Evolutionary conservation across 2,888 invertebrate genomes (phyloP).

Genomic region (Plusia festucae): DNA sequence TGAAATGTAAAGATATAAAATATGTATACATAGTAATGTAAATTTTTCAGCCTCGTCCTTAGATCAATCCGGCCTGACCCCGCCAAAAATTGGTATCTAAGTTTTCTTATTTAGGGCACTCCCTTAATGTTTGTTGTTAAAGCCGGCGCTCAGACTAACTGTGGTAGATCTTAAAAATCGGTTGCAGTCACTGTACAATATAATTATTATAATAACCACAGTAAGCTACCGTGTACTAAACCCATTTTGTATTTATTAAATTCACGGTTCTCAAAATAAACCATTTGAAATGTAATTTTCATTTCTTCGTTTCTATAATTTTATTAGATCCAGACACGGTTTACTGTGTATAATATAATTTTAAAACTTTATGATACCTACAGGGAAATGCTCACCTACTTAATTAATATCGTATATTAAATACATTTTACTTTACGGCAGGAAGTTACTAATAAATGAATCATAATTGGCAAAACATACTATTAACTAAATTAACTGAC

Average conservation of each 20-base stretch:
- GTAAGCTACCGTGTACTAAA: not conserved
- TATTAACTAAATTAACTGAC: too few species aligned
- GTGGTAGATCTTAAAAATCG: too few species aligned
- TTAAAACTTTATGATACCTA: constrained; percentile 1
- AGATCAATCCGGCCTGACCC: too few species aligned
- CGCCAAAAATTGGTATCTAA: too few species aligned
- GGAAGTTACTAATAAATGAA: constrained; percentile 15
- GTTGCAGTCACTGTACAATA: not conserved
- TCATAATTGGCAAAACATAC: not conserved
- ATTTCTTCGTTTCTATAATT: constrained; percentile 19
- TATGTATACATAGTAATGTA: too few species aligned
- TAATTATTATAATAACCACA: not conserved
- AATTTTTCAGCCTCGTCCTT: too few species aligned
- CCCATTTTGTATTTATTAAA: not conserved
- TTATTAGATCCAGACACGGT: constrained; percentile 33
- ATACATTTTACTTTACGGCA: constrained; percentile 17
- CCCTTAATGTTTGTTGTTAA: too few species aligned
- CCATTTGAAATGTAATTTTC: constrained; percentile 6
- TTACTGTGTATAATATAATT: constrained; percentile 17
- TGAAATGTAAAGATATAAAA: too few species aligned
- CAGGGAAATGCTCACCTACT: not conserved
- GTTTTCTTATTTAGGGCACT: too few species aligned
- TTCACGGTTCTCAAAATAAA: constrained; percentile 27
- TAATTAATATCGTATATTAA: constrained; percentile 7
- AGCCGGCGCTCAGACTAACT: too few species aligned